Conservation (phyloP, 1,140 invertebrate species). For the Acyrthosiphon pisum region DNA sequence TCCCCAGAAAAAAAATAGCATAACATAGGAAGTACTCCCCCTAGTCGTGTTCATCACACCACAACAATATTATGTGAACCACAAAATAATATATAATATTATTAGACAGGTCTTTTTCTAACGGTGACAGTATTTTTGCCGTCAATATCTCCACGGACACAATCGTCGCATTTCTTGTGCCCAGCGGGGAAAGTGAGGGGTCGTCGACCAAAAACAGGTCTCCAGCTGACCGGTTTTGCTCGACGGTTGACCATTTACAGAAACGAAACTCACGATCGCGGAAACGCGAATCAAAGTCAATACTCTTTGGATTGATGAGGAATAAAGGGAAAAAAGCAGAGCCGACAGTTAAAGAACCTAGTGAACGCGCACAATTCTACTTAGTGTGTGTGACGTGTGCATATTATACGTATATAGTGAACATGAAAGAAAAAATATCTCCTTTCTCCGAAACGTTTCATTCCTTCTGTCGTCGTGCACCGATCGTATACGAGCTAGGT, state of each 20-base stretch:
- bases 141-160: not conserved
- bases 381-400: not conserved
- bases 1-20: not conserved
- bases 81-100: not conserved
- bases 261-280: constrained; percentile 44
- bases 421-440: not conserved
- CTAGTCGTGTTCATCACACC: not conserved
- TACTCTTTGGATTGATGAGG: constrained; percentile 23
- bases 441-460: constrained; percentile 46
- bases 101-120: not conserved
- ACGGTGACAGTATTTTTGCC: not conserved
- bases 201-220: constrained; percentile 54
- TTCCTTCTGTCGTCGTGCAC: not conserved
- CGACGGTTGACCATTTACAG: constrained; percentile 49
- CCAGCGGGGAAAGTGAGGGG: constrained; percentile 33
- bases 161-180: constrained; percentile 30
- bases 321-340: constrained; percentile 21
- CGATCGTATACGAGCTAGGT: not conserved
- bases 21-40: not conserved
- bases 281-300: constrained; percentile 50
- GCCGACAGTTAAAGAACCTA: constrained; percentile 27
- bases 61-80: not conserved
- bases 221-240: constrained; percentile 45
- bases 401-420: not conserved
- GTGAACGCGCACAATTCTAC: not conserved